Evolutionary conservation across 2,113 vertebrate species (phyloP).

Genomic region (Pavo muticus): DNA sequence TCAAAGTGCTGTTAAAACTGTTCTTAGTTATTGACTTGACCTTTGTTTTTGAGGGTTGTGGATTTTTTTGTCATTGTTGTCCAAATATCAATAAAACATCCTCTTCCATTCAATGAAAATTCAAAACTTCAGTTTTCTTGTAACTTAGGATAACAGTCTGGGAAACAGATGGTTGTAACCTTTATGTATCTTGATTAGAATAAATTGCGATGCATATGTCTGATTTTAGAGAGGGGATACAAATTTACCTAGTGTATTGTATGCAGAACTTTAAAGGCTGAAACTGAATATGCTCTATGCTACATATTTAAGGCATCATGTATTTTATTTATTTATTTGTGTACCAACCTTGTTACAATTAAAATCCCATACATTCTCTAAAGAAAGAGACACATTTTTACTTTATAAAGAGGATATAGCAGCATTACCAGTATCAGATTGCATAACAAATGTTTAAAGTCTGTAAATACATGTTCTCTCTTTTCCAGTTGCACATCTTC

Average conservation of each 20-base stretch:
- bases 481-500: neutral
- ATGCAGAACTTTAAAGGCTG: neutral
- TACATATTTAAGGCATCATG: neutral
- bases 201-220: neutral
- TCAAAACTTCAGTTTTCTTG: constrained; percentile 44
- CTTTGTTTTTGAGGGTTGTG: constrained; percentile 35
- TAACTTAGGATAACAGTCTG: constrained; percentile 29
- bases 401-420: neutral
- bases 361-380: neutral
- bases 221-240: neutral
- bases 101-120: constrained; percentile 68
- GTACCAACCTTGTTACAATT: neutral
- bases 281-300: neutral
- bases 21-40: constrained; percentile 74
- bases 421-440: neutral
- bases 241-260: neutral
- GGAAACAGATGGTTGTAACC: constrained; percentile 38
- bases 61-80: neutral
- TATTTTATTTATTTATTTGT: neutral
- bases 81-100: constrained; percentile 64
- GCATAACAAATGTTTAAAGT: neutral
- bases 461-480: neutral
- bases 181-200: constrained; percentile 26
- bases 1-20: constrained; percentile 29
- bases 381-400: neutral